Conservation (phyloP, 2,113 vertebrate species). For the Seriola dumerili region DNA sequence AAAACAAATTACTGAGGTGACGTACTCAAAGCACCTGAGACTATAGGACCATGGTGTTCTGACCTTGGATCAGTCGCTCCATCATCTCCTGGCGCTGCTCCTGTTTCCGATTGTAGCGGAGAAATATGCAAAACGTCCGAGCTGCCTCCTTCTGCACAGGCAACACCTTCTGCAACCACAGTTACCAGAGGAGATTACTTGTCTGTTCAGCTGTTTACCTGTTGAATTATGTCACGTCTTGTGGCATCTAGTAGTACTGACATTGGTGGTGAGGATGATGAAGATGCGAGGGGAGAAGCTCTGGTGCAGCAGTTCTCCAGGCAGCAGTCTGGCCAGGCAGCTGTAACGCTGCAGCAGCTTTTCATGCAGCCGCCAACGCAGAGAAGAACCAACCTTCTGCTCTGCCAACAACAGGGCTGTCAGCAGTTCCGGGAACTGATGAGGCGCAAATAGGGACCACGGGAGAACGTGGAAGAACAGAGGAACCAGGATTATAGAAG, state of each 20-base stretch:
- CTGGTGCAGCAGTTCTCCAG: constrained; percentile 95
- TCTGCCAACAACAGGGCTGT: constrained; percentile 90
- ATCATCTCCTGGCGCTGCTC: constrained; percentile 95
- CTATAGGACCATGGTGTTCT: constrained; percentile 51
- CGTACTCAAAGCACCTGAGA: too few species aligned
- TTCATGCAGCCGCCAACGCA: constrained; percentile 95
- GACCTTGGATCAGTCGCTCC: constrained; percentile 93
- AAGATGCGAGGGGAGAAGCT: constrained; percentile 94
- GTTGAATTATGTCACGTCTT: background rate
- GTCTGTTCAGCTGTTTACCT: background rate
- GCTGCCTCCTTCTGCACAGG: constrained; percentile 95
- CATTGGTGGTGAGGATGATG: constrained; percentile 93
- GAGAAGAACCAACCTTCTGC: constrained; percentile 91
- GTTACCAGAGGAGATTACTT: constrained; percentile 15
- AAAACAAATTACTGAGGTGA: background rate
- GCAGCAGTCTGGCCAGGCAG: constrained; percentile 91
- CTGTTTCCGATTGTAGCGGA: constrained; percentile 94
- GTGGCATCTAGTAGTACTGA: constrained; percentile 72
- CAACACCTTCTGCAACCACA: constrained; percentile 89
- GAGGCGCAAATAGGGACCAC: background rate
- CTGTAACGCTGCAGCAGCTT: constrained; percentile 92
- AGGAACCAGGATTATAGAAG: background rate
- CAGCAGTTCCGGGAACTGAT: constrained; percentile 88
- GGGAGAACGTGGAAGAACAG: background rate
- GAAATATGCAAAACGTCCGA: constrained; percentile 92